Base-by-base conservation (phyloP, 1,140 invertebrate species). In the Brachionus rotundiformis region DNA sequence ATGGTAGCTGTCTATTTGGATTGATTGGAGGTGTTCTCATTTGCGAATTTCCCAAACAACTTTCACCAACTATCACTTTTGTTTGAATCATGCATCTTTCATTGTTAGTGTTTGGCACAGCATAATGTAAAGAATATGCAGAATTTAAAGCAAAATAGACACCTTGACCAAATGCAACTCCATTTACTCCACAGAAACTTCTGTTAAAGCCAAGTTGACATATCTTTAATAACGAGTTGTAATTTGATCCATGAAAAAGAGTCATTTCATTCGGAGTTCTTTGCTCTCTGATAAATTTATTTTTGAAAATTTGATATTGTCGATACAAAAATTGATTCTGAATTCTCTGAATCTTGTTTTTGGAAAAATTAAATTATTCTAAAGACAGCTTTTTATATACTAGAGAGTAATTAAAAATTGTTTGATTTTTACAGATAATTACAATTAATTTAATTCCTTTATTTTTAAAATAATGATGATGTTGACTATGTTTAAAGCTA, bases 171-270 rank as follows among this genome's bases (percentile, higher is more conserved):
- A 49, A 76, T 13, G 73, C 73, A n/a, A 39, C 33, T 54, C 73
- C 73, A 33, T 76, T 76, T 49, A 27, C 33, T n/a, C 73, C 73
- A 76, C 41, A 49, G 54, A 19, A 76, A 54, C 73, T 76, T n/a
- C 73, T 44, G 27, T 76, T 76, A 31, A 76, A 76, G 13, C 73
- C 41, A 49, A 49, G 29, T n/a, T 27, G 41, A 6, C 41, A 49
- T 5, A 76, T 76, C 54, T 49, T 49, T 1, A 39, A 11, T 8
- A 54, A 23, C 4, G 44, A 27, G n/a, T 76, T 44, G 49, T 49
- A 16, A 49, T 23, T 31, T 11, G 41, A 76, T 6, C 73, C 73
- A 29, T 76, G 73, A 54, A 49, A 76, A 23, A 76, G 29, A 31
- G 25, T 23, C 13, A 54, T 76, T 76, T 76, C 73, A 11, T 49